Conservation (phyloP, 2,113 vertebrate genomes). For the Chaenocephalus aceratus region DNA sequence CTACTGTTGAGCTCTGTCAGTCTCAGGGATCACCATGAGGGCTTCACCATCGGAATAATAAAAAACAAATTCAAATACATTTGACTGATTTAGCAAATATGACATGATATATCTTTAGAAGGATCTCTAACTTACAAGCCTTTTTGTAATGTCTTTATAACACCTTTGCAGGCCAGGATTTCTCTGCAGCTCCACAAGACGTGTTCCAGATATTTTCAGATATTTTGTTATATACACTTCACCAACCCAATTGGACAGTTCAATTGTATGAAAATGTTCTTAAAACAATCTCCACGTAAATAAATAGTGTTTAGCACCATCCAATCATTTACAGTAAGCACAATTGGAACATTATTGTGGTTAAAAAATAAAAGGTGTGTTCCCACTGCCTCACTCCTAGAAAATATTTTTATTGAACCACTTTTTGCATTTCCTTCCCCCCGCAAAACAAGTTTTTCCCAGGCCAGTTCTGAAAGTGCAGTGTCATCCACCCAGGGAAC, state of each 20-base stretch:
- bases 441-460: neutral
- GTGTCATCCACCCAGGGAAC: constrained; percentile 35
- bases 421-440: constrained; percentile 17
- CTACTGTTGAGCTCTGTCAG: neutral
- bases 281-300: neutral
- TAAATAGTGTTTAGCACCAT: neutral
- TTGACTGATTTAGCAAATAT: too few species aligned
- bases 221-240: neutral
- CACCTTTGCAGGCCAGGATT: too few species aligned
- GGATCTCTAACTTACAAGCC: too few species aligned
- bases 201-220: too few species aligned
- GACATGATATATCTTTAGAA: too few species aligned
- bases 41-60: too few species aligned
- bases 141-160: too few species aligned
- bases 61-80: too few species aligned
- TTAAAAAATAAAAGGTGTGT: neutral
- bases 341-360: too few species aligned
- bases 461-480: constrained; percentile 27
- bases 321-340: neutral
- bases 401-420: neutral
- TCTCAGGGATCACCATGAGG: too few species aligned
- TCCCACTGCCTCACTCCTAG: neutral
- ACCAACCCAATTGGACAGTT: neutral
- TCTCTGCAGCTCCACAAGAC: too few species aligned
- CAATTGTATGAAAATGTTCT: neutral